These are phyloP conservation scores for Tipula unca DNA, from an alignment of 2,888 invertebrate genomes.

Conservation along the genomic window DNA sequence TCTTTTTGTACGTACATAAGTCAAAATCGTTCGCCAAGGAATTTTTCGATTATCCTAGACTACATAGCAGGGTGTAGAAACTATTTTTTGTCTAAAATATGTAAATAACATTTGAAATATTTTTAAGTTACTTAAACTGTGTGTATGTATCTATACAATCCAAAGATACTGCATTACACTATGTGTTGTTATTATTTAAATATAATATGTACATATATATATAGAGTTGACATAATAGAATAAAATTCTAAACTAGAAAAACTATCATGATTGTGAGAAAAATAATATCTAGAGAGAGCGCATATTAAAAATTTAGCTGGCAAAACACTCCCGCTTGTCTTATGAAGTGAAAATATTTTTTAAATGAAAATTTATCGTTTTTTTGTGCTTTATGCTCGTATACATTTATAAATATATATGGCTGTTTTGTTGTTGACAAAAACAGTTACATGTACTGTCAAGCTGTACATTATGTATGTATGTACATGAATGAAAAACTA, in stretches of 20 bases:
- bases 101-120: not conserved
- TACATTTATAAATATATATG: not conserved
- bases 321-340: not conserved
- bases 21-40: not conserved
- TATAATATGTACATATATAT: not conserved
- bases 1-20: not conserved
- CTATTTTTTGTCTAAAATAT: not conserved
- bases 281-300: not conserved
- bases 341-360: constrained; percentile 1
- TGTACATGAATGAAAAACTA: not conserved
- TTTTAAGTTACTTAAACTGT: not conserved
- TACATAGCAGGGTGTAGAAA: not conserved
- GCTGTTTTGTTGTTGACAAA: not conserved
- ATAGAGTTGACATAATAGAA: not conserved
- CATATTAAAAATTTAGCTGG: not conserved
- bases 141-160: not conserved
- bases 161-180: too few species aligned
- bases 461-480: not conserved
- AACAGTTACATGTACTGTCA: not conserved
- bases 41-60: not conserved
- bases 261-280: not conserved
- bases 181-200: not conserved
- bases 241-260: not conserved
- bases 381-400: not conserved
- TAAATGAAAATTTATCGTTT: not conserved